Conservation (phyloP, 2,888 invertebrate genomes). For the Eledona agricola region DNA sequence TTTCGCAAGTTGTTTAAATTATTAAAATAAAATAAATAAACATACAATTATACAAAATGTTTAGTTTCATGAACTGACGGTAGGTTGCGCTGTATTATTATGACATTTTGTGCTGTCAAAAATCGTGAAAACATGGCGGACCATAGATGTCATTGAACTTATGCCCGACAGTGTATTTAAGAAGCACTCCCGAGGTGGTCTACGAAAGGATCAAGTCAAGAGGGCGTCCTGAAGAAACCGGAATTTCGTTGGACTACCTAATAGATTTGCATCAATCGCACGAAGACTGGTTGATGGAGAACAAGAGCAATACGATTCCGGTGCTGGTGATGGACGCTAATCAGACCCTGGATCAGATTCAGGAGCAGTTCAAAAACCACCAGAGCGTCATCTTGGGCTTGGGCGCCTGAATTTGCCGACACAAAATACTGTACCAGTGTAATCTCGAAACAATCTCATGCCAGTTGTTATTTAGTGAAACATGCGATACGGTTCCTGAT, state of each 20-base stretch:
- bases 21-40: too few species aligned
- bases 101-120: too few species aligned
- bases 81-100: too few species aligned
- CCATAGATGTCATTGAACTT: too few species aligned
- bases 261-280: slow-evolving; percentile 80
- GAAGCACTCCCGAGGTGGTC: slow-evolving; percentile 72
- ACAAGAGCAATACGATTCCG: slow-evolving; percentile 56
- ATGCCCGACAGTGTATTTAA: slow-evolving; percentile 77
- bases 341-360: slow-evolving; percentile 71
- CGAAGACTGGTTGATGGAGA: slow-evolving; percentile 73
- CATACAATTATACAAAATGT: too few species aligned
- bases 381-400: slow-evolving; percentile 67
- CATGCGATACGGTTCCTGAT: slow-evolving; percentile 37
- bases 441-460: too few species aligned
- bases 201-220: slow-evolving; percentile 77
- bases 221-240: slow-evolving; percentile 82
- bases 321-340: slow-evolving; percentile 76
- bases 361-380: slow-evolving; percentile 71
- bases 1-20: too few species aligned
- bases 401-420: too few species aligned
- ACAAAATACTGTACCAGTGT: too few species aligned
- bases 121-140: too few species aligned
- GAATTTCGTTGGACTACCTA: slow-evolving; percentile 83
- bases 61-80: too few species aligned
- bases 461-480: too few species aligned